Percentiles rank a stretch among this genome's conserved stretches.
phyloP scores from a whole-genome alignment of 1,140 invertebrate species.

The Gryon sp. region DNA sequence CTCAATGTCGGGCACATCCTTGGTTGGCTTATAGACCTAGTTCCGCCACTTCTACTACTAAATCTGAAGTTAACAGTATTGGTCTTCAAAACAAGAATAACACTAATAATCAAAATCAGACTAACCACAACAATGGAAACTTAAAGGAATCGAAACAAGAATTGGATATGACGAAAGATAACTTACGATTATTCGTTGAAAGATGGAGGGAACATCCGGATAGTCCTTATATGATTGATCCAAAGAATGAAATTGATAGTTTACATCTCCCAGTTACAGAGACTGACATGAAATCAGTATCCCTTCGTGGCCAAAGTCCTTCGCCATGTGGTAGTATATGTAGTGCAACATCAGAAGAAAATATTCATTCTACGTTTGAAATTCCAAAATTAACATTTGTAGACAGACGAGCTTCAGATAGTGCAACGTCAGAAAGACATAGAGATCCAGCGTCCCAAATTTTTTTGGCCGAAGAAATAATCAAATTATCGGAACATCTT shows the following conservation, averaged over 20 bases:
- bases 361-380: constrained; percentile 23
- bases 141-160: constrained; percentile 75
- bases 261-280: neutral
- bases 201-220: constrained; percentile 92
- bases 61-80: neutral
- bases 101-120: neutral
- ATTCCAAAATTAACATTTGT: constrained; percentile 70
- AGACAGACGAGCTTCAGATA: constrained; percentile 87
- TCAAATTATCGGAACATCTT: constrained; percentile 82
- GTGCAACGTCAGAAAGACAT: constrained; percentile 66
- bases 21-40: constrained; percentile 84
- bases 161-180: constrained; percentile 91
- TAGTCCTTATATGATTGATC: constrained; percentile 89
- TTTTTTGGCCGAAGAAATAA: constrained; percentile 86
- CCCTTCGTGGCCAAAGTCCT: constrained; percentile 84
- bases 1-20: constrained; percentile 86
- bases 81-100: constrained; percentile 6
- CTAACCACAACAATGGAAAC: constrained; percentile 1
- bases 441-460: constrained; percentile 75
- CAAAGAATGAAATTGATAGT: constrained; percentile 47
- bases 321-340: constrained; percentile 87
- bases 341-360: constrained; percentile 78
- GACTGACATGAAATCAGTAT: constrained; percentile 66
- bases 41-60: constrained; percentile 22
- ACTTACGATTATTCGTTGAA: constrained; percentile 90